Percentiles rank a stretch among this genome's conserved stretches.
Conservation (phyloP, 2,797 vertebrate genomes). For the Pseudomugil gertrudae region DNA sequence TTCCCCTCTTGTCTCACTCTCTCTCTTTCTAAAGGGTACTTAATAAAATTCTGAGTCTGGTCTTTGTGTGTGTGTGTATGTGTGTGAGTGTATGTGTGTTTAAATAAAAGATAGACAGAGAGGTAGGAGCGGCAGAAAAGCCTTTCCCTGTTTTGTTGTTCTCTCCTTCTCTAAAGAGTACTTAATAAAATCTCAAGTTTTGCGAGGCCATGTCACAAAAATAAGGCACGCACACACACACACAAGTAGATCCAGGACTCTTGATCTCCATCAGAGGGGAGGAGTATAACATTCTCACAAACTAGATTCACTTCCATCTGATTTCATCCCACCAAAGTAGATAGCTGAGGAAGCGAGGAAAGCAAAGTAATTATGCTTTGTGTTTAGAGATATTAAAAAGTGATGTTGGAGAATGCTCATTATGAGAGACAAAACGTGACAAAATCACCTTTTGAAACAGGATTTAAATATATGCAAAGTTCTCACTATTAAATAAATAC, state of each 20-base stretch:
- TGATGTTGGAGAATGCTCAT: background rate
- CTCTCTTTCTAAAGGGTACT: conserved; percentile 77
- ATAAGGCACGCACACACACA: conserved; percentile 31
- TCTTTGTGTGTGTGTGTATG: conserved; percentile 41
- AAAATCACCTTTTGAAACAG: no score
- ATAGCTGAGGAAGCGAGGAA: conserved; percentile 30
- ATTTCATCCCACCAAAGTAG: conserved; percentile 65
- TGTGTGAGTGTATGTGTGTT: conserved; percentile 15
- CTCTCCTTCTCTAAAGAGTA: conserved; percentile 81
- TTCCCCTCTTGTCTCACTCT: conserved; percentile 80
- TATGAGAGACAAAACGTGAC: background rate
- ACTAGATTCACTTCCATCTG: conserved; percentile 77
- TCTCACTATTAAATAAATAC: background rate
- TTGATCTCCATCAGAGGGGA: conserved; percentile 83
- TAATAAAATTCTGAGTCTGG: conserved; percentile 79
- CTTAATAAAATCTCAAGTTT: conserved; percentile 84
- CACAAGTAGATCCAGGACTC: conserved; percentile 26
- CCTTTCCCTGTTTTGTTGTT: conserved; percentile 71
- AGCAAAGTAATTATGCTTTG: background rate
- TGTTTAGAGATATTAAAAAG: background rate
- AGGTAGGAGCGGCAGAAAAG: conserved; percentile 32
- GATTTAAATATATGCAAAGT: background rate
- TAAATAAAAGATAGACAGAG: background rate
- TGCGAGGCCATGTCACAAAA: conserved; percentile 70
- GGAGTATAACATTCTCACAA: conserved; percentile 70